Conservation (phyloP, 2,797 vertebrate genomes). For the Phylloscopus collybita region DNA sequence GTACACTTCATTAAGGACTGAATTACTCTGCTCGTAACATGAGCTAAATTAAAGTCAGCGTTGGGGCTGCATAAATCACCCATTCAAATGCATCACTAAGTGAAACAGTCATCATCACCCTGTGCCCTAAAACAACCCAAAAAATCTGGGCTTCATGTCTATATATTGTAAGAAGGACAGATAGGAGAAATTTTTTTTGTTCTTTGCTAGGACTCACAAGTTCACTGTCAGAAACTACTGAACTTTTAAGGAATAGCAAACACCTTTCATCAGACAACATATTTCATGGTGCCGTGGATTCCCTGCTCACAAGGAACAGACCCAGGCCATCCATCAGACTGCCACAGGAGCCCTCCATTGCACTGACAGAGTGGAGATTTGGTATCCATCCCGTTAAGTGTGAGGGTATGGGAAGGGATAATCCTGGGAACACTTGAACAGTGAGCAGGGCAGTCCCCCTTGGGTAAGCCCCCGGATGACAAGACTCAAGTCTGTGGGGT, state of each 20-base stretch:
- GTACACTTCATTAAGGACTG: slow-evolving; percentile 73
- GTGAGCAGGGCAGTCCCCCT: not conserved
- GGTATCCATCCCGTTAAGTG: not conserved
- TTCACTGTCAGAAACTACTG: slow-evolving; percentile 21
- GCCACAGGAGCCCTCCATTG: not conserved
- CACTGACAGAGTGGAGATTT: not conserved
- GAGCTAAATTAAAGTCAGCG: slow-evolving; percentile 72
- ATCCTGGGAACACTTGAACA: not conserved
- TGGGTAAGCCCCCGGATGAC: not conserved
- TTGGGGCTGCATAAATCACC: slow-evolving; percentile 71
- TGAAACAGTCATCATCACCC: slow-evolving; percentile 34
- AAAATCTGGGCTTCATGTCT: slow-evolving; percentile 52
- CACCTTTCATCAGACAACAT: not conserved
- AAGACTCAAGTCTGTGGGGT: not conserved
- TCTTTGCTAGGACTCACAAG: slow-evolving; percentile 10
- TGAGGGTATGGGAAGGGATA: not conserved
- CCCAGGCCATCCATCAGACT: slow-evolving; percentile 17
- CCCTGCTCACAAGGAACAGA: not conserved
- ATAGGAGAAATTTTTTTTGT: not conserved
- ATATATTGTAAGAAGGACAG: not conserved
- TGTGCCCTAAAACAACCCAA: slow-evolving; percentile 54
- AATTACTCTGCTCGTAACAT: slow-evolving; percentile 72
- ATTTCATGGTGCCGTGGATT: not conserved
- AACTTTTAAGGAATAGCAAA: not conserved
- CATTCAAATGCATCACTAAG: slow-evolving; percentile 62